Evolutionary conservation across 2,888 invertebrate species (phyloP).

Genomic region (Epinotia demarniana): DNA sequence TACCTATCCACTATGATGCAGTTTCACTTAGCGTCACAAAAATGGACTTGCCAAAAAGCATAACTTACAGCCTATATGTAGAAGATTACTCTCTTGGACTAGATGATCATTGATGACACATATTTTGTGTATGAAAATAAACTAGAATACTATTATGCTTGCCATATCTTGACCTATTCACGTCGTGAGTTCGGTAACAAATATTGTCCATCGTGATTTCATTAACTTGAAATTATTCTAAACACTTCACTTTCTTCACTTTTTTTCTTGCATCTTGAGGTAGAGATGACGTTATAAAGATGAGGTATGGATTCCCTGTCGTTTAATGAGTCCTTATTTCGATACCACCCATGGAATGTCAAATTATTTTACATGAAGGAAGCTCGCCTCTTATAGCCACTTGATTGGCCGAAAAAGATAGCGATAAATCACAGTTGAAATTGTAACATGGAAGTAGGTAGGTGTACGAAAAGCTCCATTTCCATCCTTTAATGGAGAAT

Average conservation of each 20-base stretch:
- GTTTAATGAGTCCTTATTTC: not conserved
- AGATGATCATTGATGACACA: not conserved
- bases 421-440: too few relatives aligned
- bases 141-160: not conserved
- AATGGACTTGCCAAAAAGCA: conserved; percentile 10
- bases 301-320: not conserved
- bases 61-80: conserved; percentile 24
- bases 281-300: not conserved
- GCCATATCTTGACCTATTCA: not conserved
- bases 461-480: too few relatives aligned
- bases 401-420: too few relatives aligned
- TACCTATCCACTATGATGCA: not conserved
- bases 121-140: not conserved
- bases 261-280: too few relatives aligned
- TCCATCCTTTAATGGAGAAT: too few relatives aligned
- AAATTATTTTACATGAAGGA: not conserved
- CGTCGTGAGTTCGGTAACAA: not conserved
- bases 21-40: not conserved
- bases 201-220: not conserved
- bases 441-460: not conserved
- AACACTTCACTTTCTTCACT: not conserved
- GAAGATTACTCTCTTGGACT: conserved; percentile 24
- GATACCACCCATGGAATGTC: conserved; percentile 13
- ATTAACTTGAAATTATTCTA: conserved; percentile 4
- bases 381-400: not conserved